phyloP scores from a whole-genome alignment of 2,797 vertebrate species.

The Schizopygopsis pylzovi region DNA sequence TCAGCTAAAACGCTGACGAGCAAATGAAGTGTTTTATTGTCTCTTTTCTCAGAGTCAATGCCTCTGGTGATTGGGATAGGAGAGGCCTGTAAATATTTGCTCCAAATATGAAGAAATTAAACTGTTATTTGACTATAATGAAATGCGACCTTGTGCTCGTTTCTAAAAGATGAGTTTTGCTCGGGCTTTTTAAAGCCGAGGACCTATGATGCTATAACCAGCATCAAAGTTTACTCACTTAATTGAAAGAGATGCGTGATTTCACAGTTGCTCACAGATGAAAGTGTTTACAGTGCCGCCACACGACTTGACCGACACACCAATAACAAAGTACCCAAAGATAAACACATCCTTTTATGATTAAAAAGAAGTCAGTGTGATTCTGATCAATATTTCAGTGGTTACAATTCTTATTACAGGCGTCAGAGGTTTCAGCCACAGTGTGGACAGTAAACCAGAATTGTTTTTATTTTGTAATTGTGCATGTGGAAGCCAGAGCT shows the following conservation, averaged over 20 bases:
- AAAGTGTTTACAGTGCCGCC: slow-evolving; percentile 20
- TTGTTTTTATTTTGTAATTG: slow-evolving; percentile 16
- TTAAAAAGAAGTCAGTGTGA: neutral
- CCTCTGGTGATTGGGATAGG: neutral
- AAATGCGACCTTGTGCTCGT: slow-evolving; percentile 30
- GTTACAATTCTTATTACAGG: neutral
- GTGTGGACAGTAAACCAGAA: neutral
- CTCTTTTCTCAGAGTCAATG: neutral
- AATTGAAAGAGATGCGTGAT: slow-evolving; percentile 22
- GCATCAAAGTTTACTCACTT: slow-evolving; percentile 26
- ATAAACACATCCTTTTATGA: slow-evolving; percentile 30
- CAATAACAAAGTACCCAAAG: slow-evolving; percentile 15
- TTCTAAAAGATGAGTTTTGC: slow-evolving; percentile 22
- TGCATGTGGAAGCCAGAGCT: slow-evolving; percentile 6
- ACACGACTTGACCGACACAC: neutral
- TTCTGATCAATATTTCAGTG: slow-evolving; percentile 23
- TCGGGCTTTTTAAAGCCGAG: neutral
- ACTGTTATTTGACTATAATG: slow-evolving; percentile 14
- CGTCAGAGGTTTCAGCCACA: neutral
- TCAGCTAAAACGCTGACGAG: slow-evolving; percentile 29
- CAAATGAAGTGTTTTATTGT: slow-evolving; percentile 12
- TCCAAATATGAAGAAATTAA: slow-evolving; percentile 13
- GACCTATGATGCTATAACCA: slow-evolving; percentile 3
- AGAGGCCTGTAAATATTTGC: slow-evolving; percentile 21
- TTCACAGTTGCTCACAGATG: slow-evolving; percentile 28